Evolutionary conservation across 2,113 vertebrate species (phyloP), one percentile per base, ranked within the genome.

Genomic region (Thamnophis sirtalis): DNA sequence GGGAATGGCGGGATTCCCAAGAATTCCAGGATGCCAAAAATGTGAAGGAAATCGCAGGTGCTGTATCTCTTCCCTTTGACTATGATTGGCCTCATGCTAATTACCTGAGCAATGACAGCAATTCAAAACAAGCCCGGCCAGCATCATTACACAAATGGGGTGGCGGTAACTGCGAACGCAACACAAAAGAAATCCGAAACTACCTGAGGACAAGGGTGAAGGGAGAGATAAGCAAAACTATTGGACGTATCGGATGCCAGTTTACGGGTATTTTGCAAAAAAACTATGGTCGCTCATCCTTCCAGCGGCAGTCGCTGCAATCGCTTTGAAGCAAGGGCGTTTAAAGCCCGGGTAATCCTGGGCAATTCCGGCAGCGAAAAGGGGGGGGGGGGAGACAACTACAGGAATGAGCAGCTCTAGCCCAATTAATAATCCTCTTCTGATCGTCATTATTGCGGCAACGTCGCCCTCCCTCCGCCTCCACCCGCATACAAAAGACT

Each of bases 41-140:
- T 24, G 6, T 94, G 94, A 95, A 95, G 38, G 5, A 84, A 7
- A 28, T 86, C 10, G 58, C 28, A 9, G 5, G 43, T 51, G 24
- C 13, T 17, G 24, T 50, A 24, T 24, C 84, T 22, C 21, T 38
- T 38, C 21, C 11, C 85, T 43, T 92, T 2, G 33, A 28, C 33
- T 28, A 10, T 58, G 5, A 43, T 54, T 38, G 24, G 48, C 17
- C 11, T 28, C 85, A 38, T 91, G 58, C 50, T 54, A 54, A 55
- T 49, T 56, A 58, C n/a, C 86, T 63, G 87, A 94, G 94, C 85
- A 88, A 88, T 49, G 90, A 91, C 19, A 54, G 80, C 43, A 19
- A 7, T 0, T 24, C 73, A 88, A 86, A 94, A 54, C 49, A 54
- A 38, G 15, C 8, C 38, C 11, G 13, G 21, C 53, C 11, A 54